Base-by-base conservation (phyloP, 1,140 invertebrate genomes). In the Neelides sp. region DNA sequence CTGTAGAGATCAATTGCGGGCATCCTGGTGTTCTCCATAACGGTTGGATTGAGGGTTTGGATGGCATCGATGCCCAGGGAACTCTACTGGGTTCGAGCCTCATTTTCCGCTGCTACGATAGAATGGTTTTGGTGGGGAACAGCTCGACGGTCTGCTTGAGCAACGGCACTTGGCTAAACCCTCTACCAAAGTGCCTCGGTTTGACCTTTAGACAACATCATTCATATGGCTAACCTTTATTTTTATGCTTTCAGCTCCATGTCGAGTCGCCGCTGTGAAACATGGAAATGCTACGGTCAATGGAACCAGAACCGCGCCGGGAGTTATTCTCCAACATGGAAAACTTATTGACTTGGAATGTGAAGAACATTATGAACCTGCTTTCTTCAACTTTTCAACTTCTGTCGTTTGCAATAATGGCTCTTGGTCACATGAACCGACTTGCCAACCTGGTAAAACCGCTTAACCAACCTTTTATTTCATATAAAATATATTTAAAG, bases 31-130 rank as follows among this genome's bases (percentile, higher is more conserved):
- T 79, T 19, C 72, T 97, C 1, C 87, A 85, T 73, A 96, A 97
- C 65, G 93, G 93, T 5, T 96, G 90, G 82, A 74, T 97, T 48
- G 89, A 96, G 67, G 92, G 92, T 61, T 85, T 86, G 43, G 85
- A 88, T 58, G 17, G 52, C n/a, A n/a, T n/a, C n/a, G n/a, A n/a
- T n/a, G n/a, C n/a, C n/a, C 75, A 78, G 12, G 87, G 87, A 19
- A 93, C 89, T 4, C 85, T 80, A 0, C 73, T 93, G 20, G 91
- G 90, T 0, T 82, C 88, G 0, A 89, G 85, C 32, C 81, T 95
- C 48, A 90, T 93, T 61, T 97, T 93, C 68, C 78, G 89, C 17
- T 98, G 94, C 66, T 82, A 86, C 62, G 85, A 91, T 48, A 82
- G 84, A 52, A 96, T 94, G 85, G 81, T 81, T 55, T 80, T 96